Percentiles rank a stretch among this genome's conserved stretches.
Evolutionary conservation across 2,113 vertebrate genomes (phyloP).

Genomic region (Ploceus nigricollis): DNA sequence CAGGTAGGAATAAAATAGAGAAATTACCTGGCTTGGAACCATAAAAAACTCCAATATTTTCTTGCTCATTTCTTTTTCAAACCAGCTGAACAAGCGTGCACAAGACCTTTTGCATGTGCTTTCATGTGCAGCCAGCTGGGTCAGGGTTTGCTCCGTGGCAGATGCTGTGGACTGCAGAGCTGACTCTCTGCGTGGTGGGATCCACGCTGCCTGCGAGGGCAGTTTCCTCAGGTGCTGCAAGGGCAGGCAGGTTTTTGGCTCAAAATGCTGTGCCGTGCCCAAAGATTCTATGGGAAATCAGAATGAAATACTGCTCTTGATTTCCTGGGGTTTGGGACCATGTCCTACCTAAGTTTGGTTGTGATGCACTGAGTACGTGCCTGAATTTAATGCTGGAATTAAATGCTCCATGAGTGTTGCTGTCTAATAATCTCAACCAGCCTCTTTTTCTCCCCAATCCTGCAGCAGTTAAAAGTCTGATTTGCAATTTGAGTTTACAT

Average conservation of each 20-base stretch:
- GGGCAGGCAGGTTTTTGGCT: neutral
- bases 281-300: neutral
- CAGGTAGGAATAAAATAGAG: neutral
- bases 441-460: neutral
- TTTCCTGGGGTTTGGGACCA: neutral
- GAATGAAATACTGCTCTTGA: neutral
- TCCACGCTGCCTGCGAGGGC: rapidly evolving
- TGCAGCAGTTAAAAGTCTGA: neutral
- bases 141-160: neutral
- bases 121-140: neutral
- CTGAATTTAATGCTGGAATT: neutral
- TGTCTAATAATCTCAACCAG: neutral
- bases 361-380: rapidly evolving
- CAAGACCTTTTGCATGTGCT: neutral
- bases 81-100: neutral
- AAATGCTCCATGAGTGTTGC: neutral
- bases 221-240: neutral
- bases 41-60: neutral
- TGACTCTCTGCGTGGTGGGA: rapidly evolving
- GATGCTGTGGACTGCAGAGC: neutral
- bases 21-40: neutral
- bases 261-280: neutral
- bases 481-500: neutral
- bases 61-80: neutral
- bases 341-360: neutral